Base-by-base conservation (phyloP, 2,797 vertebrate species). In the Mormyrops attenuatus region DNA sequence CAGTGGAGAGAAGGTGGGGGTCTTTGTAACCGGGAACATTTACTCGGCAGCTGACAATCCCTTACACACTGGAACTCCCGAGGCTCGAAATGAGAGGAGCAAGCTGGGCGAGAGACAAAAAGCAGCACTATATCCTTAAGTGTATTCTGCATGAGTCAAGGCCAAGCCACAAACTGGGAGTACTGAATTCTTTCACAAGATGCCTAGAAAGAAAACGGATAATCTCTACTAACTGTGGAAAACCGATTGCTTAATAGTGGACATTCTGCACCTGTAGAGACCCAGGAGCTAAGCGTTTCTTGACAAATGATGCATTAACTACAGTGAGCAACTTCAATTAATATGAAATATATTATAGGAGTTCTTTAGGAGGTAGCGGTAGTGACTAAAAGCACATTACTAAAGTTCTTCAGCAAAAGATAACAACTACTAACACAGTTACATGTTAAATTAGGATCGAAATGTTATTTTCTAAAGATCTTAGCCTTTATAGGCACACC, bases 401-500 rank as follows among this genome's bases (percentile, higher is more conserved):
- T 17, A 17, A 73, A 38, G 3, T 17, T 6, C 15, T 38, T 73
- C 5, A 17, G 41, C 41, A 47, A 47, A 44, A 82, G 77, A 82
- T n/a, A 82, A 77, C 1, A 77, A 47, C 41, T n/a, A 82, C 47
- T 22, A 47, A n/a, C 8, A 38, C 69, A 73, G 15, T 73, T 22
- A 47, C 20, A 22, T 44, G 11, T 82, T 47, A 47, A 82, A 22
- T 20, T 47, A 47, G 77, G 20, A 82, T 7, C 5, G 0, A 47
- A 82, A 47, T 82, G 41, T 20, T 44, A 44, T 34, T 50, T 53
- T 85, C 84, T 85, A 22, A 30, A 85, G 84, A 30, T 13, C 5
- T 15, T 53, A 15, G 84, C 13, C 47, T 15, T 26, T 85, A 30
- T 17, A 20, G 49, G 52, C 97, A 96, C 92, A 99, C 99, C 99